These are phyloP conservation scores for Acleris cristana DNA, from an alignment of 2,888 invertebrate genomes.

Conservation along the genomic window DNA sequence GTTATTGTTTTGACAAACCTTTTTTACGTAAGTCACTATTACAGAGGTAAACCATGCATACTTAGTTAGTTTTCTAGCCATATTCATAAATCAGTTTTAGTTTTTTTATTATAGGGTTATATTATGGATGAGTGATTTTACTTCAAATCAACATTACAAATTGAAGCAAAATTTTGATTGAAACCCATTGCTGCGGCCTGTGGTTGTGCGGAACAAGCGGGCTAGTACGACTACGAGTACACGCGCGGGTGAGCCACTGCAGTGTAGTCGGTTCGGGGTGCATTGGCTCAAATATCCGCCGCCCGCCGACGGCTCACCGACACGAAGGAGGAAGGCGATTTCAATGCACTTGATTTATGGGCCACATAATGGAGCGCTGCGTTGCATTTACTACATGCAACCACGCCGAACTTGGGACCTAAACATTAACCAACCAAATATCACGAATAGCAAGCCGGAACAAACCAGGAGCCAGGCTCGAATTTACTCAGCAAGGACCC, in stretches of 20 bases:
- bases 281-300: constrained; percentile 74
- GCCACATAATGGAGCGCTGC: constrained; percentile 72
- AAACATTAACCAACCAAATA: constrained; percentile 56
- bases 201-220: constrained; percentile 2
- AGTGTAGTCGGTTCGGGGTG: constrained; percentile 49
- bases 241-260: constrained; percentile 8
- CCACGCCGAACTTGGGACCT: constrained; percentile 53
- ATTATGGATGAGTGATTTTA: too few relatives aligned
- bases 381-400: constrained; percentile 76
- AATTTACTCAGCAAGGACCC: constrained; percentile 23
- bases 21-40: too few relatives aligned
- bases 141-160: too few relatives aligned
- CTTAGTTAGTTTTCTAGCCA: too few relatives aligned
- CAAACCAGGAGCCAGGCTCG: constrained; percentile 32
- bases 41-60: too few relatives aligned
- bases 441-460: constrained; percentile 41
- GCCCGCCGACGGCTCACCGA: constrained; percentile 69
- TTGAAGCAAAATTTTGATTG: too few relatives aligned
- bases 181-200: not conserved
- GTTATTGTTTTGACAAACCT: too few relatives aligned
- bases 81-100: too few relatives aligned
- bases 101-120: too few relatives aligned
- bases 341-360: constrained; percentile 80
- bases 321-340: constrained; percentile 80
- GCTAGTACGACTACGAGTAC: constrained; percentile 6